These are phyloP conservation scores for Eilema depressum DNA, from an alignment of 2,888 invertebrate species.

Conservation along the genomic window DNA sequence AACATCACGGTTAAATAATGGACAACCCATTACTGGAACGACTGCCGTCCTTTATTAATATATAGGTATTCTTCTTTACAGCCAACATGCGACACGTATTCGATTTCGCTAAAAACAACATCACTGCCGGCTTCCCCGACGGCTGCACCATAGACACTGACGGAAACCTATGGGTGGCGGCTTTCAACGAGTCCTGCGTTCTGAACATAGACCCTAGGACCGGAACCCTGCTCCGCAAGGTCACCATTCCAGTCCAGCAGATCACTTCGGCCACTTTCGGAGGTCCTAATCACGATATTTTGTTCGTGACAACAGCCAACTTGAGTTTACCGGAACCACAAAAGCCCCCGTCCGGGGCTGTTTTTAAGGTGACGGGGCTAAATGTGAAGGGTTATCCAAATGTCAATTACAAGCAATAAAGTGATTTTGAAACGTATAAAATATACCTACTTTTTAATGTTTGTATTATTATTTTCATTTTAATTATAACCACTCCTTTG, in stretches of 20 bases:
- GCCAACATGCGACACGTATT: constrained; percentile 88
- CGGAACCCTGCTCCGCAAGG: constrained; percentile 85
- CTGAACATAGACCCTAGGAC: constrained; percentile 84
- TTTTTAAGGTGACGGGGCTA: constrained; percentile 88
- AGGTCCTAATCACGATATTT: constrained; percentile 89
- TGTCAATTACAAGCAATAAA: constrained; percentile 16
- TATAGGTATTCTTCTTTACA: constrained; percentile 61
- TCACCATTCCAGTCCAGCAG: constrained; percentile 87
- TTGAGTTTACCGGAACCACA: constrained; percentile 69
- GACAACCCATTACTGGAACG: too few species aligned
- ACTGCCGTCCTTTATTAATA: too few species aligned
- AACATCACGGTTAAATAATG: too few species aligned
- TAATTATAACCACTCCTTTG: too few species aligned
- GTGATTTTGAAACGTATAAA: too few species aligned
- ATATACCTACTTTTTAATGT: too few species aligned
- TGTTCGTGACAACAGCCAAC: constrained; percentile 89
- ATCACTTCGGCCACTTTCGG: constrained; percentile 92
- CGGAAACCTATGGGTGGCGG: constrained; percentile 92
- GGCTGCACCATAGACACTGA: constrained; percentile 92
- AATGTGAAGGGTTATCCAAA: constrained; percentile 67
- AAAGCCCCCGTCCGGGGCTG: constrained; percentile 85
- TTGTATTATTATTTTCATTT: too few species aligned
- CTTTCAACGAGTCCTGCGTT: constrained; percentile 88
- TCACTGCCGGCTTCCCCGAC: constrained; percentile 85
- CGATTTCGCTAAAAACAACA: constrained; percentile 81